Evolutionary conservation across 2,797 vertebrate species (phyloP), one percentile per base, ranked within the genome.

Genomic region (Mormyrops boulengeri): DNA sequence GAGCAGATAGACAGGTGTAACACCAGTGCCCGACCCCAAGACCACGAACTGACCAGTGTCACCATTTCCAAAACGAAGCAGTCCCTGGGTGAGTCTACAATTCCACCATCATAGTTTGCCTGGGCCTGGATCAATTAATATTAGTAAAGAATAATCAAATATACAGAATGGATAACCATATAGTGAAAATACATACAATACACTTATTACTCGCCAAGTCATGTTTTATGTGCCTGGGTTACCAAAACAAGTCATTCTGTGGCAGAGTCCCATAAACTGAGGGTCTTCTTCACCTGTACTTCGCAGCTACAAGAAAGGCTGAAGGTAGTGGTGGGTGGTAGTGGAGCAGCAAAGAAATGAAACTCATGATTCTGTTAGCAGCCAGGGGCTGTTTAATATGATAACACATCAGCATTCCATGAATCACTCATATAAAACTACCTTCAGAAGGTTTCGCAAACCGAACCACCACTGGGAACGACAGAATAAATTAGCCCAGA

Each of bases 51-150:
- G 91, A 93, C 94, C 62, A 97, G 96, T 0, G 93, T 99, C 91
- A 96, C 93, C 0, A 96, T 99, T 89, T 97, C 97, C 89, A 99
- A 99, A 94, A 95, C 95, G 93, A 98, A 98, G 93, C 97, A 97
- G 90, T 99, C 98, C 0, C 94, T 99, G 86, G 98, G 98, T 99
- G 93, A 95, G 97, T 88, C 69, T 66, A 82, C 52, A 57, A 19
- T 41, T 60, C 19, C 22, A 17, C 8, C 6, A 41, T 60, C 1
- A 0, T 44, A 19, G 6, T 41, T 55, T 19, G 38, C 14, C 34
- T 38, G 38, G 38, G 7, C 26, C 17, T 82, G 19, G 77, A n/a
- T 44, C 17, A 47, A 19, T n/a, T 44, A 44, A 47, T 11, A 82
- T 44, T 8, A 82, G 6, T 44, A 82, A 82, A 47, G 14, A 80